Percentiles rank a stretch among this genome's conserved stretches.
These are phyloP conservation scores for Paradoxurus hermaphroditus DNA, from an alignment of 2,113 vertebrate species.

Conservation along the genomic window DNA sequence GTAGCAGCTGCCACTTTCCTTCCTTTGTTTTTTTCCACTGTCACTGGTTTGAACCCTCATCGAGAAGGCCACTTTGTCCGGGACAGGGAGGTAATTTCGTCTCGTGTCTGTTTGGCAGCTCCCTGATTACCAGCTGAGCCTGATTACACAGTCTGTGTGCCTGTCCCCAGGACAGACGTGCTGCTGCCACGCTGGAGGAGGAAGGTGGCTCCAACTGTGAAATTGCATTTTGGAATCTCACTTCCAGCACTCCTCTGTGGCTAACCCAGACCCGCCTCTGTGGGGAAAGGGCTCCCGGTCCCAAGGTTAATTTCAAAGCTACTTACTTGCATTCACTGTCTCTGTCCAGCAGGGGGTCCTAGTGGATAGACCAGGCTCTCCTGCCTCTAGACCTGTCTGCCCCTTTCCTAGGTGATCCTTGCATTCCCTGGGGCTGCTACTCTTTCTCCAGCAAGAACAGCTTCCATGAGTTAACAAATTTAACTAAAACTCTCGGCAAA, in stretches of 20 bases:
- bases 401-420: not conserved
- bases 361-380: not conserved
- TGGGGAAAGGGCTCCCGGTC: not conserved
- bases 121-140: constrained; percentile 85
- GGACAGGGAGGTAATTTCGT: constrained; percentile 79
- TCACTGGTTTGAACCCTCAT: constrained; percentile 76
- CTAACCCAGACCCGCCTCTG: not conserved
- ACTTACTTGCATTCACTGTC: rapidly evolving
- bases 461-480: not conserved
- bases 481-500: not conserved
- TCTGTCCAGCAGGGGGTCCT: not conserved
- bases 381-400: not conserved
- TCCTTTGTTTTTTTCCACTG: constrained; percentile 55
- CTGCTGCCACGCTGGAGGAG: not conserved
- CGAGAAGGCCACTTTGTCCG: constrained; percentile 71
- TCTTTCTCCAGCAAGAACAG: not conserved
- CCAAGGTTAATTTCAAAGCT: not conserved
- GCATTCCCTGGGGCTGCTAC: not conserved
- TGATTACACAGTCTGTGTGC: constrained; percentile 76
- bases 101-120: constrained; percentile 76
- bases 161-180: constrained; percentile 76
- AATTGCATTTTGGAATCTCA: constrained; percentile 20
- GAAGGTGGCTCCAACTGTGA: not conserved
- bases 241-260: not conserved
- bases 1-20: constrained; percentile 76